A percentile compares a stretch with the other conserved stretches of the same genome.
phyloP scores from a whole-genome alignment of 2,888 invertebrate species.

The Prosopocoilus inquinatus region DNA sequence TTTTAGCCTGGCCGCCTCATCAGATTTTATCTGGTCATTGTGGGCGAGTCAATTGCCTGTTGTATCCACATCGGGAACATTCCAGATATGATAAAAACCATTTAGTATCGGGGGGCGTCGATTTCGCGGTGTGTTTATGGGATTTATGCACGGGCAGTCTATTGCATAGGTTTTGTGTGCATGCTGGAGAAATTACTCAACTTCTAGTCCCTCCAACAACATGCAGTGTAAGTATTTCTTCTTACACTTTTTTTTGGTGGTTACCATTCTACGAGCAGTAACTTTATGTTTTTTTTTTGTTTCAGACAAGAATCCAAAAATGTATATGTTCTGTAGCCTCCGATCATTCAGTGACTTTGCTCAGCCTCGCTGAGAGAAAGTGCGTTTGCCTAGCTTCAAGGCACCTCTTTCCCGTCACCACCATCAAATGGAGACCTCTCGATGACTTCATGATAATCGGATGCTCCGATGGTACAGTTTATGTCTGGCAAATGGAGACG shows the following conservation, averaged over 20 bases:
- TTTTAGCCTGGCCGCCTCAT: conserved; percentile 83
- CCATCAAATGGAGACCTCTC: conserved; percentile 93
- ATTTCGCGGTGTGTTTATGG: conserved; percentile 97
- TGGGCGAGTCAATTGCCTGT: conserved; percentile 89
- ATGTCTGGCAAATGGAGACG: conserved; percentile 99
- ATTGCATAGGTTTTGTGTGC: conserved; percentile 93
- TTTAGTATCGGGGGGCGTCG: conserved; percentile 94
- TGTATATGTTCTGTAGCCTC: conserved; percentile 96
- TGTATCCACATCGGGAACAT: conserved; percentile 93
- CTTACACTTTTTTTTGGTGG: neutral
- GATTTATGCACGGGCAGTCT: conserved; percentile 87
- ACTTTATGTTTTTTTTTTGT: conserved; percentile 40
- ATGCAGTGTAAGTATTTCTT: conserved; percentile 66
- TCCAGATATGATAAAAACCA: conserved; percentile 84
- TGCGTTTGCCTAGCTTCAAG: conserved; percentile 89
- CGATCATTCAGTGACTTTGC: conserved; percentile 94
- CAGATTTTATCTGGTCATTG: conserved; percentile 87
- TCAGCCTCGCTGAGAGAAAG: conserved; percentile 89
- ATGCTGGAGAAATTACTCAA: conserved; percentile 96
- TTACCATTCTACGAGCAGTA: no score
- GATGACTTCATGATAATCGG: conserved; percentile 98
- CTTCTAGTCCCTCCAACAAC: conserved; percentile 91
- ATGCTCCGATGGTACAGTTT: conserved; percentile 95
- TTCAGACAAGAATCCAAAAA: conserved; percentile 85
- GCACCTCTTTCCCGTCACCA: conserved; percentile 93